A percentile compares a stretch with the other conserved stretches of the same genome.
Evolutionary conservation across 2,797 vertebrate genomes (phyloP).

Genomic region (Acrocephalus scirpaceus): DNA sequence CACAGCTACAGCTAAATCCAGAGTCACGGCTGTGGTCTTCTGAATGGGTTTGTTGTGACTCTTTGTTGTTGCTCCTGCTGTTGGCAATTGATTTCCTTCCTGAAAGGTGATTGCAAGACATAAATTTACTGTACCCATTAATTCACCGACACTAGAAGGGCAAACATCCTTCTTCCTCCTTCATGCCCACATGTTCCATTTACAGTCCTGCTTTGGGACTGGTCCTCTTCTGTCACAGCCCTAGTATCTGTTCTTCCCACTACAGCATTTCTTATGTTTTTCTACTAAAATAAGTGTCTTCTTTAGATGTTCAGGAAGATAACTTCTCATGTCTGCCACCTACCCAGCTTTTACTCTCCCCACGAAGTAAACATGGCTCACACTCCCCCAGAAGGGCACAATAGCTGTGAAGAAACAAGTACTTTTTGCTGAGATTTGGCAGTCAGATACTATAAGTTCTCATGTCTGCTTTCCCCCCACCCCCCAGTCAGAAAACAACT

Average conservation of each 20-base stretch:
- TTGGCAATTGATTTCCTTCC: background rate
- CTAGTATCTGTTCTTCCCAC: background rate
- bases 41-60: background rate
- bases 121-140: background rate
- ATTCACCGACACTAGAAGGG: background rate
- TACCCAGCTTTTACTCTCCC: slow-evolving; percentile 20
- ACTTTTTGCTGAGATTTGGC: background rate
- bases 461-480: background rate
- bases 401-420: background rate
- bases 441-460: background rate
- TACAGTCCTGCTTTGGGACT: background rate
- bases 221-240: background rate
- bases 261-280: background rate
- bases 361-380: background rate
- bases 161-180: background rate
- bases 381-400: slow-evolving; percentile 44
- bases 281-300: background rate
- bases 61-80: background rate
- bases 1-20: background rate
- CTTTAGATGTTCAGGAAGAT: background rate
- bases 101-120: background rate
- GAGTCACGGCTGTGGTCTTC: background rate
- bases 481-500: background rate
- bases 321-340: slow-evolving; percentile 18
- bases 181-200: background rate